Base-by-base conservation (phyloP, 2,888 invertebrate genomes). In the Epiblema foenella region DNA sequence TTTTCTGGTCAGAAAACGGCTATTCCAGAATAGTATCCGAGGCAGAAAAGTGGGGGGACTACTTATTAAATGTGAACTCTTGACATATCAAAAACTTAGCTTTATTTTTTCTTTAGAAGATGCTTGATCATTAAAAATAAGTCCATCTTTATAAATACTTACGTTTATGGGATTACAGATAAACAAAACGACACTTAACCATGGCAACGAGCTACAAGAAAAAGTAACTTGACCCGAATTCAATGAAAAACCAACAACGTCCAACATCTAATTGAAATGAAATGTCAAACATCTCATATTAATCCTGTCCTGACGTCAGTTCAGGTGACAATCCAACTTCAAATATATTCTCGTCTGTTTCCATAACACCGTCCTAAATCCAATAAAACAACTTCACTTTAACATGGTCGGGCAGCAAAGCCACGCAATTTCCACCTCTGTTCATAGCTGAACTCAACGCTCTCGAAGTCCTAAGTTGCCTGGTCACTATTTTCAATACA, bases 401-500 rank as follows among this genome's bases (percentile, higher is more conserved):
- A 24, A 12, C 12, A 20, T 20, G 12, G 3, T 46, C 46, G 12
- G n/a, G n/a, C 12, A 52, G 20, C 52, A 52, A 20, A 52, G 10
- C 52, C 24, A 52, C 9, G 24, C 20, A 52, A 52, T 12, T 11
- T 12, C 12, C 12, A 52, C 18, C 24, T 52, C 12, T 24, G 24
- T 24, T 52, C 7, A 12, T 12, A 20, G 52, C 52, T 11, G 7
- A 20, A 20, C 24, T 18, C 4, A 4, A 12, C 52, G 52, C 52
- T 12, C 18, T 20, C 52, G 12, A 20, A 52, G 18, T 20, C 24
- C 52, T 12, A n/a, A 51, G 10, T 51, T 51, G 18, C 18, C 3
- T 51, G 18, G 18, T 18, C 17, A 51, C 17, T 18, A 18, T 11
- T 57, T 37, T n/a, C 57, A 24, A 12, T 29, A 66, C 67, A 62